Evolutionary conservation across 1,140 invertebrate genomes (phyloP).

Genomic region (Trissolcus basalis): DNA sequence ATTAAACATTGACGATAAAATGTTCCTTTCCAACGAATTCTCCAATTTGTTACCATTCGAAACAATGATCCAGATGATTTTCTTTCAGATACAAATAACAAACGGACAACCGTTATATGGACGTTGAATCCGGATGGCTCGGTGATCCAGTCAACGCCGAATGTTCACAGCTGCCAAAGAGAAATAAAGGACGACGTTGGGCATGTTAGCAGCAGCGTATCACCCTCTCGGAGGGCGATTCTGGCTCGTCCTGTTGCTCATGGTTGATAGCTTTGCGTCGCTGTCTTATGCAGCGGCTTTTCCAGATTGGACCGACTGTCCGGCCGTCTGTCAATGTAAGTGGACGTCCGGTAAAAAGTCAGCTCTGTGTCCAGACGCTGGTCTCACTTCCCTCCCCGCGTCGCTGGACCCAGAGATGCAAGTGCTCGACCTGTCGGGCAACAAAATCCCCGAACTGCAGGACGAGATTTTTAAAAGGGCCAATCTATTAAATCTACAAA

Average conservation of each 20-base stretch:
- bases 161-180: constrained; percentile 33
- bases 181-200: constrained; percentile 47
- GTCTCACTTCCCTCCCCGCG: constrained; percentile 84
- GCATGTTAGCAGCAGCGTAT: constrained; percentile 67
- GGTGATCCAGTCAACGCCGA: constrained; percentile 32
- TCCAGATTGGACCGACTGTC: constrained; percentile 89
- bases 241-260: constrained; percentile 66
- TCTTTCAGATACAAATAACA: constrained; percentile 18
- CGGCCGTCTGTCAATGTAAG: constrained; percentile 87
- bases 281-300: constrained; percentile 74
- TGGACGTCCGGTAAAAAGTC: constrained; percentile 93
- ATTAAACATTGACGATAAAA: no score
- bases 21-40: no score
- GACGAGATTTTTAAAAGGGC: constrained; percentile 87
- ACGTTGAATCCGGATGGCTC: constrained; percentile 28
- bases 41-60: background rate
- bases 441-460: constrained; percentile 85
- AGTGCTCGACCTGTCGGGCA: constrained; percentile 88
- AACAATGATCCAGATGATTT: background rate
- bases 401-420: constrained; percentile 88
- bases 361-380: constrained; percentile 86
- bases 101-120: constrained; percentile 6
- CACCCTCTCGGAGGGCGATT: constrained; percentile 70
- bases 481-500: constrained; percentile 88
- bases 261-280: constrained; percentile 63